Percentiles rank a stretch among this genome's conserved stretches.
Evolutionary conservation across 2,113 vertebrate species (phyloP).

Genomic region (Nipponia nippon): DNA sequence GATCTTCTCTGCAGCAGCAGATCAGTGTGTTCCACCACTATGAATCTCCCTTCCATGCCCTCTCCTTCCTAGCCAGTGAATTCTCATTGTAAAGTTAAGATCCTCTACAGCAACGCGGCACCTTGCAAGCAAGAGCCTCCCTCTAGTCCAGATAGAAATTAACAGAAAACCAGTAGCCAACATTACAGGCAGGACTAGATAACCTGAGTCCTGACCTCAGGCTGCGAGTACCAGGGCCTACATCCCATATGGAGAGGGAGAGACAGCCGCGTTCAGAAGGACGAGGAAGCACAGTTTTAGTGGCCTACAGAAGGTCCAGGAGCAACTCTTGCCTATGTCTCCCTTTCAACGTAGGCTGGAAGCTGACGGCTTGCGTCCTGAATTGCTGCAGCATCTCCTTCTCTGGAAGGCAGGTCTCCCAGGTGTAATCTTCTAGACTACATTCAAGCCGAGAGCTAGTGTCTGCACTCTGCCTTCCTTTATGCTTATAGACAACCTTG

Average conservation of each 20-base stretch:
- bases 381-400: not conserved
- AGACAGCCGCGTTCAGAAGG: not conserved
- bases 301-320: not conserved
- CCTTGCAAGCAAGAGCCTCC: not conserved
- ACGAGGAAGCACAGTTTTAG: not conserved
- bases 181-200: not conserved
- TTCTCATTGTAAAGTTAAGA: not conserved
- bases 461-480: not conserved
- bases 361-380: not conserved
- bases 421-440: not conserved
- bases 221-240: not conserved
- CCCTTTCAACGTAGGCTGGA: not conserved
- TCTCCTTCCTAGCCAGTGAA: not conserved
- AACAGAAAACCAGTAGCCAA: not conserved
- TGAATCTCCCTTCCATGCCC: not conserved
- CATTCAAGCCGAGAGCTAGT: not conserved
- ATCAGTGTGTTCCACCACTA: not conserved
- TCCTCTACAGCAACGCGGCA: not conserved
- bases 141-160: not conserved
- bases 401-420: not conserved
- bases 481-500: not conserved
- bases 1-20: not conserved
- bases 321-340: not conserved
- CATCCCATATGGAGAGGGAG: not conserved
- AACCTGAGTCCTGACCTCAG: not conserved